Evolutionary conservation across 2,797 vertebrate species (phyloP), one percentile per base, ranked within the genome.

Genomic region (Falco cherrug): DNA sequence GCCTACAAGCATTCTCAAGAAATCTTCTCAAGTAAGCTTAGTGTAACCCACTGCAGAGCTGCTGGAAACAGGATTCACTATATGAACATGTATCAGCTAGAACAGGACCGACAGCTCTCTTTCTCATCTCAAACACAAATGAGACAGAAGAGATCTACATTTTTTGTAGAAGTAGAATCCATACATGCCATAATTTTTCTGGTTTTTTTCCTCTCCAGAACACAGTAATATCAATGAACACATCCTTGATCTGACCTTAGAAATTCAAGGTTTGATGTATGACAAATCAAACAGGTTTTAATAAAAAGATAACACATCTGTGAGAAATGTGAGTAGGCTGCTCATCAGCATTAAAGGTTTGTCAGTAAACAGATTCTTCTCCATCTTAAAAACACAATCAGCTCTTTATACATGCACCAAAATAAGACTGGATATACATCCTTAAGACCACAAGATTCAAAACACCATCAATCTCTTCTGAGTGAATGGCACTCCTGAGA

Each of bases 381-480:
- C 4, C 78, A 65, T 87, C 35, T 86, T 79, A 74, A 87, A 89
- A 94, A 43, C 31, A 51, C 3, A 1, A 88, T 78, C 68, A 69
- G 54, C 63, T 86, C 88, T 92, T 94, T 75, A 83, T 51, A 56
- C n/a, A 41, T 67, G 63, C 47, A 83, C 47, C 67, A 71, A 84
- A 92, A 89, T 73, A 74, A 96, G 84, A 64, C 73, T 10, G 6
- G 64, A 86, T 92, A 86, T 37, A 82, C 57, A 51, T 81, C 74
- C 54, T 60, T 91, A 87, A 97, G 83, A 86, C 86, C 64, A 68
- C 64, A 51, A 69, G 47, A 79, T 48, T 83, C 67, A 94, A 94
- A 96, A 75, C 65, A 79, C 47, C 77, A 89, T 95, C 84, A 96
- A 84, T 93, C 90, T 94, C 45, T 47, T 86, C 86, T 31, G 25